Percentiles rank a stretch among this genome's conserved stretches.
phyloP scores from a whole-genome alignment of 2,113 vertebrate species.

The Cheirogaleus medius region DNA sequence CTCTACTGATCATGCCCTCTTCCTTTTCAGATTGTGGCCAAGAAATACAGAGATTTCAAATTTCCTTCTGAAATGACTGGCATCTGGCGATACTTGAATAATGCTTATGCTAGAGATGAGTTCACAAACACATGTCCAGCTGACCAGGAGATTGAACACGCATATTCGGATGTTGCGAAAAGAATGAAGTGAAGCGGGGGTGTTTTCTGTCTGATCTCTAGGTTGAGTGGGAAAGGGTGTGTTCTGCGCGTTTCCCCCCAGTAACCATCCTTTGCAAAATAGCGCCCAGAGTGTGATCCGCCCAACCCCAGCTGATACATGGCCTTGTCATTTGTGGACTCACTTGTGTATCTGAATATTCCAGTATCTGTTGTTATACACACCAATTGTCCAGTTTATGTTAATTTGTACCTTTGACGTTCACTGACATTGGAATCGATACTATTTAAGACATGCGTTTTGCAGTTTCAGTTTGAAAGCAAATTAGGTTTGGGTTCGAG shows the following conservation, averaged over 20 bases:
- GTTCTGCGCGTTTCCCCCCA: not conserved
- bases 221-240: not conserved
- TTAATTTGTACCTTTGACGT: not conserved
- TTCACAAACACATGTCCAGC: slow-evolving; percentile 96
- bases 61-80: slow-evolving; percentile 94
- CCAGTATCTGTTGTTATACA: not conserved
- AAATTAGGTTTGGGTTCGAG: not conserved
- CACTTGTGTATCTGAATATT: not conserved
- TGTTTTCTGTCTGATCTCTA: not conserved
- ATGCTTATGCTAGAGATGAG: slow-evolving; percentile 93
- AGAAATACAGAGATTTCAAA: slow-evolving; percentile 95
- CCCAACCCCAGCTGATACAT: not conserved
- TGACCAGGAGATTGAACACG: slow-evolving; percentile 93
- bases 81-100: slow-evolving; percentile 93
- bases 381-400: not conserved
- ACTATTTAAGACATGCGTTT: not conserved
- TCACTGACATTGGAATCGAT: not conserved
- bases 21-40: slow-evolving; percentile 90
- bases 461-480: not conserved
- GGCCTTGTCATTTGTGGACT: not conserved
- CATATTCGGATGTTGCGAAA: slow-evolving; percentile 93
- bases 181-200: slow-evolving; percentile 87
- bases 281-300: slow-evolving; percentile 18
- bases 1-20: slow-evolving; percentile 41
- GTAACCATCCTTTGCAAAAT: slow-evolving; percentile 55